Base-by-base conservation (phyloP, 1,140 invertebrate genomes). In the Mactra quadrangularis region DNA sequence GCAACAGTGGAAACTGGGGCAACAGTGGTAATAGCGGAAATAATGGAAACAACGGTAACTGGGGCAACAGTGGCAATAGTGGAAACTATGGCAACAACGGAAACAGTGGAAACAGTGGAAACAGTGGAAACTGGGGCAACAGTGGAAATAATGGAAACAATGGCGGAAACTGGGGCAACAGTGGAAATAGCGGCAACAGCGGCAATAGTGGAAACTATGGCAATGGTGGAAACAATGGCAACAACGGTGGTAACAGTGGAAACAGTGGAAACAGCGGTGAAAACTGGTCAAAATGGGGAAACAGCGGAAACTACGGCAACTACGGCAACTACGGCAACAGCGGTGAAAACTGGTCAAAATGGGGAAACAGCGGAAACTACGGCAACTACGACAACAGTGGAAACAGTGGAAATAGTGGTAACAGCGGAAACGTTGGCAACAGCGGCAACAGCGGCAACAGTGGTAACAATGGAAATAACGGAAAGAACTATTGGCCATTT, bases 81-180 rank as follows among this genome's bases (percentile, higher is more conserved):
- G 31, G 60, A 11, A 68, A 45, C 11, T 19, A 19, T 53, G 59
- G 50, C 35, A 68, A 38, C 27, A 52, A 55, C 52, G 68, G 62
- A n/a, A 33, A 13, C 38, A 52, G 59, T 47, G 35, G 45, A 45
- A n/a, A 29, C 15, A 66, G 33, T 29, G 41, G 59, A 19, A 66
- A 13, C 25, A 74, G 35, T n/a, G n/a, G n/a, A n/a, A n/a, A n/a
- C n/a, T n/a, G n/a, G 9, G 33, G 57, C 13, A 77, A 35, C 38
- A 70, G 53, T 45, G 31, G 53, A 22, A 77, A n/a, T 60, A 77
- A 57, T 25, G 53, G 25, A 29, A 68, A 35, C 59, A 77, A 35
- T 52, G 64, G 53, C 59, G 15, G 29, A 31, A 70, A 35, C 29
- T 45, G 6, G 25, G 47, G 15, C 45, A 68, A 45, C 29, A 35